These are phyloP conservation scores for Ariopsis seemanni DNA, from an alignment of 2,113 vertebrate species.

Conservation along the genomic window DNA sequence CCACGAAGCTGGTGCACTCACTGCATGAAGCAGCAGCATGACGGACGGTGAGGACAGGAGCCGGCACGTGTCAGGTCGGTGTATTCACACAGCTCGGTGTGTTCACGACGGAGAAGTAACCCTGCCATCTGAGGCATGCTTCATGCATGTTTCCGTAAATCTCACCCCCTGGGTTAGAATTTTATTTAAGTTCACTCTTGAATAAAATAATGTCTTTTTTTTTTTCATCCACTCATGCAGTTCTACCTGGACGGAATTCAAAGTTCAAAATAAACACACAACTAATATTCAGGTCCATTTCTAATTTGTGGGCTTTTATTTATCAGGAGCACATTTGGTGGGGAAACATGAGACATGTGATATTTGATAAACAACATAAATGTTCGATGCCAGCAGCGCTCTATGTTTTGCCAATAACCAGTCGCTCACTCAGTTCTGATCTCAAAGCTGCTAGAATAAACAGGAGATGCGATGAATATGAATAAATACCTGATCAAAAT, in stretches of 20 bases:
- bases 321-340: conserved; percentile 5
- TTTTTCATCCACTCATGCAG: background rate
- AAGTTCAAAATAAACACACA: conserved; percentile 12
- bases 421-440: conserved; percentile 7
- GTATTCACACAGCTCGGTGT: conserved; percentile 29
- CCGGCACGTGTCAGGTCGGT: conserved; percentile 46
- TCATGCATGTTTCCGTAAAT: background rate
- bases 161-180: too few species aligned
- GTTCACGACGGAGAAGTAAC: conserved; percentile 32
- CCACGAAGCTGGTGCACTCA: conserved; percentile 19
- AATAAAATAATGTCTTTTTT: background rate
- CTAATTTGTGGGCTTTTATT: conserved; percentile 31
- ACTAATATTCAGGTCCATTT: conserved; percentile 26
- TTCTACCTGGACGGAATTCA: background rate
- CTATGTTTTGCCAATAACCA: conserved; percentile 33
- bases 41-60: conserved; percentile 29
- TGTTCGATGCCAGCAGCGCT: background rate
- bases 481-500: background rate
- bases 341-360: conserved; percentile 17
- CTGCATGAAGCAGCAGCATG: conserved; percentile 3
- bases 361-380: conserved; percentile 25
- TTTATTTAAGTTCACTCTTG: background rate
- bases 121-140: background rate
- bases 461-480: background rate
- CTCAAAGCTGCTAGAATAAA: conserved; percentile 8